A percentile compares a stretch with the other conserved stretches of the same genome.
phyloP scores from a whole-genome alignment of 2,888 invertebrate genomes.

The Pristionchus japonicus region DNA sequence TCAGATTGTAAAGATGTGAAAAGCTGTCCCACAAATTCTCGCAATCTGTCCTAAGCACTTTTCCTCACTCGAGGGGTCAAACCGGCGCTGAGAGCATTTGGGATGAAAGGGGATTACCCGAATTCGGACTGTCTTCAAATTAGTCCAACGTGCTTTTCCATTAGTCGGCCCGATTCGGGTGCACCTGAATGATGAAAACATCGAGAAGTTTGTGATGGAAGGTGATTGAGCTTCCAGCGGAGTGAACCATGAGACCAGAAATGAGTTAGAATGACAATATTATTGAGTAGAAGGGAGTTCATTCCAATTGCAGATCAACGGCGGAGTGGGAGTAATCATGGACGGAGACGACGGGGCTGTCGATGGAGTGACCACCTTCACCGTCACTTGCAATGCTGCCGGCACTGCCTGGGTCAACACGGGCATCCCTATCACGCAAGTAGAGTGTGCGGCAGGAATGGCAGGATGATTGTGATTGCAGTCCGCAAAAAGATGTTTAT shows the following conservation, averaged over 20 bases:
- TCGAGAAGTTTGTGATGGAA: no score
- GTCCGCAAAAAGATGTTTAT: neutral
- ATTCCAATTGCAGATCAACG: neutral
- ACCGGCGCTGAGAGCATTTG: neutral
- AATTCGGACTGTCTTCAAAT: neutral
- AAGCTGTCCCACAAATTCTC: neutral
- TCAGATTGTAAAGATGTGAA: neutral
- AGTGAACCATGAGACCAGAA: no score
- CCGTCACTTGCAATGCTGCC: neutral
- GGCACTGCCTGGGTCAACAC: neutral
- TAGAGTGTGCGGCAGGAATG: neutral
- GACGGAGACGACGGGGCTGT: neutral
- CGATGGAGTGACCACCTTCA: neutral
- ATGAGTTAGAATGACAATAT: neutral
- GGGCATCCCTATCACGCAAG: neutral
- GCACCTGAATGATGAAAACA: no score
- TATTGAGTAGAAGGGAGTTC: no score
- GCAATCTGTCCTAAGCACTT: neutral
- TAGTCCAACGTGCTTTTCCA: neutral
- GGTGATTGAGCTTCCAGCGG: no score
- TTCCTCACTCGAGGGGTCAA: neutral
- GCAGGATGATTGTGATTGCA: neutral
- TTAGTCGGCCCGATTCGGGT: no score
- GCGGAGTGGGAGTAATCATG: neutral
- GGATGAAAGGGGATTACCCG: neutral